phyloP scores from a whole-genome alignment of 2,113 vertebrate species.

The Smithornis capensis region DNA sequence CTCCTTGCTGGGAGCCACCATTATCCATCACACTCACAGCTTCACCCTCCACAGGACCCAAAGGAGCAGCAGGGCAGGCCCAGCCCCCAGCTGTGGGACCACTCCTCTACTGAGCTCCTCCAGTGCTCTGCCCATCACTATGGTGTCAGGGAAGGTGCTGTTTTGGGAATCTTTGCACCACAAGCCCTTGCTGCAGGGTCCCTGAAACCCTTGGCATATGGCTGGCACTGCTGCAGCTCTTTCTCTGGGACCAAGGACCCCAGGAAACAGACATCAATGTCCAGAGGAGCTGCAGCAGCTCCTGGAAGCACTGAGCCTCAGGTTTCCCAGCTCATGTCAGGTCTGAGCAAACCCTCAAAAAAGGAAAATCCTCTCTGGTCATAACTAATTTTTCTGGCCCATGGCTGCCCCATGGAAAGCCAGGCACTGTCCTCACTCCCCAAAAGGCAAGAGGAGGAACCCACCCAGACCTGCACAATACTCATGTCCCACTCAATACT shows the following conservation, averaged over 20 bases:
- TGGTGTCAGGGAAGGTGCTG: not conserved
- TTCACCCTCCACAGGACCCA: not conserved
- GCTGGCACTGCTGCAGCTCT: not conserved
- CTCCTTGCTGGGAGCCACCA: not conserved
- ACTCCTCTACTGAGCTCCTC: not conserved
- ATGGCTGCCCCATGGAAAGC: not conserved
- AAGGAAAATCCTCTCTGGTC: not conserved
- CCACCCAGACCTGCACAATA: accelerated
- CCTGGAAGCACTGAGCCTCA: not conserved
- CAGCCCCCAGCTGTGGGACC: not conserved
- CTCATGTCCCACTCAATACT: not conserved
- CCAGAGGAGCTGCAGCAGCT: not conserved
- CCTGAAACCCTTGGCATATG: accelerated
- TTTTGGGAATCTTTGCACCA: not conserved
- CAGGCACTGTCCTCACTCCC: not conserved
- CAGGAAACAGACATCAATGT: not conserved
- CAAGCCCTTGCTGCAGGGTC: not conserved
- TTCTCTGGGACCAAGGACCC: not conserved
- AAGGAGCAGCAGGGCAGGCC: not conserved
- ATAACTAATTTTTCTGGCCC: not conserved
- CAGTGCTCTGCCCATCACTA: not conserved
- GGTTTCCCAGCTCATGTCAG: not conserved
- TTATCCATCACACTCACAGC: not conserved
- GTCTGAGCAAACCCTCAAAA: not conserved
- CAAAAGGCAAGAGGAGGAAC: not conserved